Base-by-base conservation (phyloP, 92 coral and sea anemone species). In the Siderastrea radians region DNA sequence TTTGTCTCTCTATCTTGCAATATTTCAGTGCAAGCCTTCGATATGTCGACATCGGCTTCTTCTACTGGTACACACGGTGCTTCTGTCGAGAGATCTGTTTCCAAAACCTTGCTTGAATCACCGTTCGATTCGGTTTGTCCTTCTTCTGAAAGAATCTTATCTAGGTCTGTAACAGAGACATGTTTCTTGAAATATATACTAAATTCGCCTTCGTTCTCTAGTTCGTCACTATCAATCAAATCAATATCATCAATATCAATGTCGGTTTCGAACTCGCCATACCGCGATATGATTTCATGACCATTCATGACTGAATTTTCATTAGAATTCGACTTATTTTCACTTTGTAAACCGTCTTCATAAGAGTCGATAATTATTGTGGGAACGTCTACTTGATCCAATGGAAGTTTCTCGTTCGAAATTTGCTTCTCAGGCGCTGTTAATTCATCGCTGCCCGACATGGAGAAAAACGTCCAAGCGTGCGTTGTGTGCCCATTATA, bases 381-480 rank as follows among this genome's bases (percentile, higher is more conserved):
- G 15, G 94, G 91, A 53, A 92, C 44, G 78, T 77, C 58, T 74
- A 69, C 75, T 71, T 74, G 14, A 44, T 73, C 67, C 16, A 72
- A 54, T 92, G 72, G 68, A 61, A 46, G 46, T 81, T 86, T 48
- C n/a, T 59, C 2, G 53, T 7, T 46, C n/a, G 52, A 13, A 46
- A 14, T 47, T 80, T 68, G 44, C 61, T 49, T 44, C 90, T 81
- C 38, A 16, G 73, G 70, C 17, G 70, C 46, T 15, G 78, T 43
- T 68, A 50, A 52, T 60, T 87, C 92, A 12, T 85, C 88, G 83
- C 57, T 69, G 16, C 90, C 93, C 12, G 94, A 88, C 94, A 95
- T 91, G 3, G 98, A 82, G 77, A 93, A 95, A 74, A 95, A 95
- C 8, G 96, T 95, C 98, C 98, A 95, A 64, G 98, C 89, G 87